These are phyloP conservation scores for Chrysoperla carnea DNA, from an alignment of 1,140 invertebrate genomes.

Conservation along the genomic window DNA sequence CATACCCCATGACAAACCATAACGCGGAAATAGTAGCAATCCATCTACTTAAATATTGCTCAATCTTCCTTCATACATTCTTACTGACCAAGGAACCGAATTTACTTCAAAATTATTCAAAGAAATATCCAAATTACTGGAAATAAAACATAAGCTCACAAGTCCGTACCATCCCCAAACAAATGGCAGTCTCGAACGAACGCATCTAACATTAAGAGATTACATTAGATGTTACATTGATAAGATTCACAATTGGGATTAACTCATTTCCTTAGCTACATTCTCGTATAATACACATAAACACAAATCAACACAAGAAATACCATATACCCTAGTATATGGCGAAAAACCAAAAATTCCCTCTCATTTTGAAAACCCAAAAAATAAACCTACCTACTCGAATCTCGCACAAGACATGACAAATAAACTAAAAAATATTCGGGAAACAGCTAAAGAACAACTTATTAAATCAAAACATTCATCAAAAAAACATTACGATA, in stretches of 20 bases:
- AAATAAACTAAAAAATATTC: constrained; percentile 14
- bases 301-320: constrained; percentile 18
- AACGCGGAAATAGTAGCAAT: constrained; percentile 15
- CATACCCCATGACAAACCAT: constrained; percentile 12
- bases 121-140: constrained; percentile 10
- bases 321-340: constrained; percentile 23
- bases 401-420: constrained; percentile 14
- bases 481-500: constrained; percentile 15
- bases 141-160: constrained; percentile 12
- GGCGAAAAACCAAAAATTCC: constrained; percentile 15
- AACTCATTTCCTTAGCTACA: constrained; percentile 17
- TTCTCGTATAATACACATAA: constrained; percentile 20
- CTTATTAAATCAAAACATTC: constrained; percentile 11
- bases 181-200: constrained; percentile 18
- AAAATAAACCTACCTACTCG: constrained; percentile 14
- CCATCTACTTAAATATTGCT: constrained; percentile 9
- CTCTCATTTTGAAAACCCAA: constrained; percentile 6
- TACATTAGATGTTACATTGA: constrained; percentile 17
- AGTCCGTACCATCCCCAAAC: constrained; percentile 15
- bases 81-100: constrained; percentile 18
- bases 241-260: constrained; percentile 14
- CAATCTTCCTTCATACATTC: constrained; percentile 11
- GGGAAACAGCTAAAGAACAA: constrained; percentile 14
- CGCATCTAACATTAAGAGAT: constrained; percentile 14
- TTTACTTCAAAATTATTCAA: constrained; percentile 11